Base-by-base conservation (phyloP, 2,797 vertebrate species). In the Paramormyrops hopkinsi region DNA sequence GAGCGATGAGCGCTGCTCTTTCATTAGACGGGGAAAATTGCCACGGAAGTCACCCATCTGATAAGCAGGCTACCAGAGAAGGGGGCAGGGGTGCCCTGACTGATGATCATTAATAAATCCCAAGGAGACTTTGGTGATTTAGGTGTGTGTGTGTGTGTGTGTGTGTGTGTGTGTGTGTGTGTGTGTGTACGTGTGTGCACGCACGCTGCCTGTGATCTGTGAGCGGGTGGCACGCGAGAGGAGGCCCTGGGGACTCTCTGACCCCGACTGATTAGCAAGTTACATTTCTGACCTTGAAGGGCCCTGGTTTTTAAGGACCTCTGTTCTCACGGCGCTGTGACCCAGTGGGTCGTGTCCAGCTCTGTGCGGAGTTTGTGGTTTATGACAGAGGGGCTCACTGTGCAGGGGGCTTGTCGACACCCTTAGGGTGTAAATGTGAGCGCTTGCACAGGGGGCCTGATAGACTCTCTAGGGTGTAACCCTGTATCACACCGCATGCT, bases 251-350 rank as follows among this genome's bases (percentile, higher is more conserved):
- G 90, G 91, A 65, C 88, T 88, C 91, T 59, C 90, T 91, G 91
- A 92, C 93, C 91, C 92, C 89, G 90, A 86, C 91, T 93, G 93
- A 94, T 94, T 92, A 91, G 91, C 84, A 48, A 89, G 92, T 89
- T 89, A 51, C 90, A 84, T 92, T 90, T 90, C 84, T 89, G 89
- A 90, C 90, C 54, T 90, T 92, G 88, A 92, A 89, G 9, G 22
- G 89, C 86, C 82, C 22, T 19, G 37, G 29, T 90, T 69, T 33
- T 29, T 69, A 69, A 29, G 25, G 25, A 33, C 11, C 62, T 33
- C 62, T 12, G 62, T 14, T 69, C 11, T 69, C 25, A 69, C 11
- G 11, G 22, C 3, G 25, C 62, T 29, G 62, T 69, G 62, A 69
- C 62, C 25, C 25, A 29, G 25, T 25, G 59, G 59, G 59, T 62